Percentiles rank a stretch among this genome's conserved stretches.
Evolutionary conservation across 2,113 vertebrate genomes (phyloP).

Genomic region (Campylomormyrus tamandua): DNA sequence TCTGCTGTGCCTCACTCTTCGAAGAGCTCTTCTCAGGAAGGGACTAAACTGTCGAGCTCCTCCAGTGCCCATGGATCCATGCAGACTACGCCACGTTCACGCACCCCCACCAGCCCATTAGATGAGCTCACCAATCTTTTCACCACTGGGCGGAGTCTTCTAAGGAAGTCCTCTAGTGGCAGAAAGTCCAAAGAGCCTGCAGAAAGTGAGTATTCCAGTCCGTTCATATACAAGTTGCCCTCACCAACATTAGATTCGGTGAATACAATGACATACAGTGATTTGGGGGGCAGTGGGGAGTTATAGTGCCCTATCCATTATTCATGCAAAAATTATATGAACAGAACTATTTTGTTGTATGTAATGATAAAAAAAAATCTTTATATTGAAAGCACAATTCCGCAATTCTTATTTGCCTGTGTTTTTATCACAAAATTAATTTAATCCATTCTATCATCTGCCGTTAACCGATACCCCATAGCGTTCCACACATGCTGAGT

Average conservation of each 20-base stretch:
- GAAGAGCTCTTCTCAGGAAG: slow-evolving; percentile 68
- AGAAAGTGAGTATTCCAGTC: slow-evolving; percentile 70
- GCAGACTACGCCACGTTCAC: slow-evolving; percentile 73
- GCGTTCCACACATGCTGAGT: not conserved
- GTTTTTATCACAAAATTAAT: not conserved
- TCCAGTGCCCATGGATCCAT: slow-evolving; percentile 70
- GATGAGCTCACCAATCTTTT: slow-evolving; percentile 83
- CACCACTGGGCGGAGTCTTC: slow-evolving; percentile 73
- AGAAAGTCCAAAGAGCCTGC: slow-evolving; percentile 72
- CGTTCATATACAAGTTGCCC: not conserved
- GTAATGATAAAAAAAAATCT: not conserved
- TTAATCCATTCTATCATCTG: not conserved
- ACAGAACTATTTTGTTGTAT: not conserved
- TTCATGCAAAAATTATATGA: not conserved
- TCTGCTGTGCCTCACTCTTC: slow-evolving; percentile 73
- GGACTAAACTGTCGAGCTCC: slow-evolving; percentile 68
- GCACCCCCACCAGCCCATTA: slow-evolving; percentile 86
- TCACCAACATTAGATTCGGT: not conserved
- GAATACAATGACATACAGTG: not conserved
- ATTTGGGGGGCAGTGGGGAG: not conserved
- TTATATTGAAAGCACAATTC: not conserved
- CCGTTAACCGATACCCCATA: not conserved
- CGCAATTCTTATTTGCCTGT: not conserved
- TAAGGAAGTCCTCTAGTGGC: slow-evolving; percentile 77
- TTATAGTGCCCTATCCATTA: not conserved